Evolutionary conservation across 2,888 invertebrate species (phyloP), one percentile per base, ranked within the genome.

Genomic region (Spodoptera littoralis): DNA sequence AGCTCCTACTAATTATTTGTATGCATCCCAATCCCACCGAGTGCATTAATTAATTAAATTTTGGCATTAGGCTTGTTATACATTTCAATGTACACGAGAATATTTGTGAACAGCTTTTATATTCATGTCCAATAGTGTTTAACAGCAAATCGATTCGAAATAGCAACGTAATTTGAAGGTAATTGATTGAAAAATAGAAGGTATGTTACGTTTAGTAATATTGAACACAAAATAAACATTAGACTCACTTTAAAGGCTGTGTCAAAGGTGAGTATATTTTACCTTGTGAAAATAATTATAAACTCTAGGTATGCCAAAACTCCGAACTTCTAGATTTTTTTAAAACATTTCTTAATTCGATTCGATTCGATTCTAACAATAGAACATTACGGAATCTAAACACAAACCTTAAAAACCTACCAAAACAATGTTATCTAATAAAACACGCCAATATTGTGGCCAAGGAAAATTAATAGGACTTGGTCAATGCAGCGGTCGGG

Each of bases 1-100:
- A 27, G 57, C 18, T 48, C 22, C 36, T 36, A 47, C 52, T 61
- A 57, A 75, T 75, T 75, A 75, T 70, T 75, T 64, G 65, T 56
- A 56, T 75, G 55, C 54, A 46, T 42, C 44, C 30, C 13, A 13
- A 60, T 62, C 59, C 56, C 36, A 51, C n/a, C 55, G 47, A 62
- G 18, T 43, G 62, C 60, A 53, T 54, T 62, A 48, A 65, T 75
- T 62, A 73, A 65, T 76, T 70, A 60, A 65, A 65, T 62, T 13
- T 30, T 3, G 12, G 41, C 13, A 65, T 73, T 48, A 58, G 24
- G 22, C 11, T 6, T 56, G 68, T 57, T 24, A 44, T 44, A 56
- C 13, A 41, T 47, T 46, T 53, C 11, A 53, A 43, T 54, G 6
- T 63, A 63, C 2, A 44, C 12, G 27, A 9, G 11, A 42, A n/a